Percentiles rank a stretch among this genome's conserved stretches.
These are phyloP conservation scores for Aleiodes sp. DNA, from an alignment of 1,140 invertebrate species.

Conservation along the genomic window DNA sequence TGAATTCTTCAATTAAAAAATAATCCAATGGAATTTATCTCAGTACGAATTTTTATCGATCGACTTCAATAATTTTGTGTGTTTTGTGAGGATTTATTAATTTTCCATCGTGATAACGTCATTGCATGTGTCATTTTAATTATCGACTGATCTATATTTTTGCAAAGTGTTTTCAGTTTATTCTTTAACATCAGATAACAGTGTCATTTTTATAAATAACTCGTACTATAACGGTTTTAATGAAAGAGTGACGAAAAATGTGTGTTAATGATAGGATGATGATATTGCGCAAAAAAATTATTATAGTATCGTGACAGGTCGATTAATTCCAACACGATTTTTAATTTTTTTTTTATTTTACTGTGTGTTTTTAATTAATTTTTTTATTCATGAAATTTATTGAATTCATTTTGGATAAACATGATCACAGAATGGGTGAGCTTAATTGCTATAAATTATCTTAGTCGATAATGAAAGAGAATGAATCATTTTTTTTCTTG, in stretches of 20 bases:
- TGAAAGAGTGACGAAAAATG: background rate
- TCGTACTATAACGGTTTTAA: background rate
- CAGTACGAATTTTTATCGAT: background rate
- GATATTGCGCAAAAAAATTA: constrained; percentile 12
- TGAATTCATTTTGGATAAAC: constrained; percentile 19
- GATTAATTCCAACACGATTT: constrained; percentile 19
- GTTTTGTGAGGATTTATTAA: background rate
- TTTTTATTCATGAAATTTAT: constrained; percentile 3
- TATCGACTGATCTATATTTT: background rate
- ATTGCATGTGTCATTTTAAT: background rate
- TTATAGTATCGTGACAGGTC: constrained; percentile 12
- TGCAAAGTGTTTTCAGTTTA: no score
- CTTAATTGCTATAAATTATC: constrained; percentile 13
- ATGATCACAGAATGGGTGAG: constrained; percentile 59
- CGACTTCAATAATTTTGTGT: background rate
- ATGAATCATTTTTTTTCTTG: background rate
- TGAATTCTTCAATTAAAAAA: no score
- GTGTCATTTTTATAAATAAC: constrained; percentile 54
- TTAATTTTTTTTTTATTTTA: constrained; percentile 4
- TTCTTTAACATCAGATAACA: no score
- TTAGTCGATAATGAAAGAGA: no score
- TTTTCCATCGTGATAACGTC: background rate
- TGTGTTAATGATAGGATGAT: constrained; percentile 26
- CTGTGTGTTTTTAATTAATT: constrained; percentile 18
- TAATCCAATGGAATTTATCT: background rate